Evolutionary conservation across 2,797 vertebrate genomes (phyloP), one percentile per base, ranked within the genome.

Genomic region (Acipenser transmontanus): DNA sequence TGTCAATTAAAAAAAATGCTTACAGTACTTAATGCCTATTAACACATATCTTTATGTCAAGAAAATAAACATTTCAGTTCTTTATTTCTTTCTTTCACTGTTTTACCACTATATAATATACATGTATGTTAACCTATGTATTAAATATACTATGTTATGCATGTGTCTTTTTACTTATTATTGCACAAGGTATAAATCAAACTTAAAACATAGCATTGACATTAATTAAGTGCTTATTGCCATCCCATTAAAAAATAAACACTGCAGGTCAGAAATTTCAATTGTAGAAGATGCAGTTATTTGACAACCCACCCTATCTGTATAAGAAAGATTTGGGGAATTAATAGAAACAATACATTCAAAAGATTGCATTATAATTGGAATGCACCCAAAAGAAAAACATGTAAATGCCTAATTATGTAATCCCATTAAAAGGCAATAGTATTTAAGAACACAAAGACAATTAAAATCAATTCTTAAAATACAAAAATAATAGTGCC

Each of bases 191-290:
- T 68, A 51, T 62, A 7, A 34, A n/a, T 63, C 17, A 73, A 70
- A 75, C 73, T 73, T 80, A 78, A 76, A 70, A 74, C 48, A 47
- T 63, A 59, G 67, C 59, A 68, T 52, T 63, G 50, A 34, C 7
- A 77, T 68, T 57, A 50, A 57, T 63, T 80, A 78, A 11, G 82
- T 80, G 78, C 81, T 85, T 79, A 82, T 77, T 84, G 73, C 68
- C 68, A 59, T 3, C 54, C 59, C 17, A 51, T 51, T 13, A 61
- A 11, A 51, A 64, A 61, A 71, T 52, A 59, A 60, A 71, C 13
- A 65, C 69, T 73, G 69, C 72, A 72, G 68, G 67, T 51, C 70
- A 74, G 67, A 20, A 68, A 61, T 71, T 70, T 48, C 6, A 50
- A 17, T 50, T 8, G 20, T 8, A 63, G 47, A 11, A 50, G 13